Base-by-base conservation (phyloP, 2,113 vertebrate genomes). In the Neogobius melanostomus region DNA sequence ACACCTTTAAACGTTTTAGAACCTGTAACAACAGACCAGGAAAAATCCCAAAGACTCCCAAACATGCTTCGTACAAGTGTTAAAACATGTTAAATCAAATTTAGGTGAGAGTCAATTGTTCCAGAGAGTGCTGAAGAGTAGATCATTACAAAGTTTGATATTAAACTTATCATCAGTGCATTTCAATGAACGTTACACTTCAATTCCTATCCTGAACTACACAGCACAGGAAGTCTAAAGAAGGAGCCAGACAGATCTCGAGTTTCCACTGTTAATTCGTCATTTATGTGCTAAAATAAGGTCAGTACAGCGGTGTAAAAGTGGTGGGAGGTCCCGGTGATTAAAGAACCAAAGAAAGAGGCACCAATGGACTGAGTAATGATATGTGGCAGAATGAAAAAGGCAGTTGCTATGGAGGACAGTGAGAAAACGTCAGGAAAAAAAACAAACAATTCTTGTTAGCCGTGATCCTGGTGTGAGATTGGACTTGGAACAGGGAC, bases 361-460 rank as follows among this genome's bases (percentile, higher is more conserved):
- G 76, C 71, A 64, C 76, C 85, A 87, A 85, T 89, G 87, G 84
- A 82, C 17, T 47, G 28, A n/a, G 73, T 83, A 84, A 83, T 76
- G 64, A 69, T 50, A 3, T 1, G 28, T 28, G 28, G 28, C 28
- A 28, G 28, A 28, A 28, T 28, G 52, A 16, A 50, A 11, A 5
- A 17, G 50, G 54, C 49, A 9, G 62, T 17, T 54, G 52, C 4
- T 56, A 11, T 28, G 9, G 53, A 28, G 53, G 53, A 56, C 17
- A n/a, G 10, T 4, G 6, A 11, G 16, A 11, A 28, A 56, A 21
- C 21, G 9, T 2, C 17, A 21, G 2, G 17, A 56, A 16, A 28
- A 11, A 11, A 11, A 7, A 54, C 1, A 36, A 5, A 36, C 28
- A 2, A 10, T 28, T 54, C 16, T 54, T 54, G 12, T 49, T 16